A percentile compares a stretch with the other conserved stretches of the same genome.
phyloP scores from a whole-genome alignment of 2,888 invertebrate genomes.

The Cyaniris semiargus region DNA sequence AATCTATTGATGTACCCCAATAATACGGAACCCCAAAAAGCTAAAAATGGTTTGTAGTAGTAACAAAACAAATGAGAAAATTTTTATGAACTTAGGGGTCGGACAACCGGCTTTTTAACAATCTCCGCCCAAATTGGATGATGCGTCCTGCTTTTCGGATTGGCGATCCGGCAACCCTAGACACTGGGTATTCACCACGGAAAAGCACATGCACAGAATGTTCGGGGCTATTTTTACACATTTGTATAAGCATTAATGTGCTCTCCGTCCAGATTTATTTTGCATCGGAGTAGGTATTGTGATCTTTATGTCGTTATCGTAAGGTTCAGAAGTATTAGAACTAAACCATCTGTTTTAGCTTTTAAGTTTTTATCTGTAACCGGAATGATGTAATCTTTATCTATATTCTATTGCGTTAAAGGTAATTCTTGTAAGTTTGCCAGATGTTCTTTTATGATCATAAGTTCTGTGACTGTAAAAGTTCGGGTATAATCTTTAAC shows the following conservation, averaged over 20 bases:
- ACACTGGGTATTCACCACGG: background rate
- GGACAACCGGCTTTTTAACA: too few species aligned
- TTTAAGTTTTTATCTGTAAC: background rate
- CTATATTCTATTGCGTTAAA: background rate
- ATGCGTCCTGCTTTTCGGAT: background rate
- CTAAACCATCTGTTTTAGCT: background rate
- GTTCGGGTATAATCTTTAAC: background rate
- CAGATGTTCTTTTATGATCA: background rate
- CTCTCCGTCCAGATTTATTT: background rate
- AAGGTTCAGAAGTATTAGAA: background rate
- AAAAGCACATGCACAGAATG: conserved; percentile 11
- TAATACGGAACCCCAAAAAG: too few species aligned
- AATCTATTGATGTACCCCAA: too few species aligned
- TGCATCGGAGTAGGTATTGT: background rate
- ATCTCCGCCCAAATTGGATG: background rate
- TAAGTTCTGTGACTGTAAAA: background rate
- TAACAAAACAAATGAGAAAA: too few species aligned
- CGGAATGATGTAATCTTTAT: background rate
- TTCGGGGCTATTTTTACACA: conserved; percentile 32
- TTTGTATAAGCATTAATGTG: conserved; percentile 24
- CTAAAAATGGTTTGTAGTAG: too few species aligned
- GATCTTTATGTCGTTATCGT: background rate
- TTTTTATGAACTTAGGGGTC: too few species aligned
- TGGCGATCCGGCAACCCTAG: background rate
- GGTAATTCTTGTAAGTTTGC: background rate